Evolutionary conservation across 2,888 invertebrate genomes (phyloP), one percentile per base, ranked within the genome.

Genomic region (Agriopis marginaria): DNA sequence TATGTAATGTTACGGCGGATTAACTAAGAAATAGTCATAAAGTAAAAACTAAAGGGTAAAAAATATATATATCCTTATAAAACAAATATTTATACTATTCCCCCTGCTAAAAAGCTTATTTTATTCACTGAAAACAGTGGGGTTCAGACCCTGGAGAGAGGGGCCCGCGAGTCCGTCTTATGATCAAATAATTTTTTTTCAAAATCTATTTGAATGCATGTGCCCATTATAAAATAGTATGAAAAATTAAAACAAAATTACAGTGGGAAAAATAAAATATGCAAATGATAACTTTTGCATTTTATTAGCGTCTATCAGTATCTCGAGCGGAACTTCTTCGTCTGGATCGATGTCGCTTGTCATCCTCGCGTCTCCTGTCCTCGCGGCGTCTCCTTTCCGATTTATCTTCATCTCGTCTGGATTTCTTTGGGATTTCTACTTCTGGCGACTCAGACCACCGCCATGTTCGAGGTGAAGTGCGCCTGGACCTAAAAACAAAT

Each of bases 361-460:
- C 69, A n/a, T 65, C 50, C n/a, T 68, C 66, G 49, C 66, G 62
- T 59, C 51, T 60, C 39, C 63, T 68, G 10, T 55, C 59, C 45
- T 66, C 67, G 7, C 67, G 64, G 50, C 49, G 58, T 58, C 53
- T 44, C 11, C 70, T 70, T 10, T 71, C 51, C n/a, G 66, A 73
- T 74, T 68, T 75, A 50, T 75, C 75, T 71, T 69, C 75, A 53
- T 68, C 71, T 63, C 71, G 76, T 68, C 66, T 77, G 64, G 68
- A 71, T 55, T 76, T 78, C 72, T 74, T 81, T 63, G 75, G 71
- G 44, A 82, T 71, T 50, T 89, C 88, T 50, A 78, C 82, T 81
- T 97, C 97, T 0, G 97, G 97, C 53, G 97, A 97, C 82, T 97
- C 96, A 0, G 97, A 97, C 97, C 97, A 97, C 73, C 97, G 94